These are phyloP conservation scores for Drosophila nigrodunni DNA, from an alignment of 1,140 invertebrate genomes.

Conservation along the genomic window DNA sequence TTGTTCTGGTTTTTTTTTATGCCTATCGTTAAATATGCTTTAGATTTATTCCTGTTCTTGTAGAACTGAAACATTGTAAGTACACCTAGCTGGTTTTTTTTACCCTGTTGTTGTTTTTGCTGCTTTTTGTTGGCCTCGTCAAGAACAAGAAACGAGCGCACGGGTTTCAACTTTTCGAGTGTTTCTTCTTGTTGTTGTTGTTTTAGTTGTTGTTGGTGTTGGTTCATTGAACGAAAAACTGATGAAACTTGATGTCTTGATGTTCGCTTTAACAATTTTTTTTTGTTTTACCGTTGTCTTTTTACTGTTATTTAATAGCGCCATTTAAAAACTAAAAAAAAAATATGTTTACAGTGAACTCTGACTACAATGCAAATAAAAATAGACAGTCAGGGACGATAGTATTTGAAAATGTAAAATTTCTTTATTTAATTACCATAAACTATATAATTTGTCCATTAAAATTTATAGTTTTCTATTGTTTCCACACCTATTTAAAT, in stretches of 20 bases:
- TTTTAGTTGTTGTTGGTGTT: neutral
- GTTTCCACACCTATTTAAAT: no score
- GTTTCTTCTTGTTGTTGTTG: slow-evolving; percentile 2
- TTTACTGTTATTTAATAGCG: slow-evolving; percentile 16
- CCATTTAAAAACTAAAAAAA: neutral
- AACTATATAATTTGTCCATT: no score
- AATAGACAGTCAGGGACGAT: neutral
- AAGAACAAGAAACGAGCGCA: slow-evolving; percentile 3
- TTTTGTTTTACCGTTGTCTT: slow-evolving; percentile 8
- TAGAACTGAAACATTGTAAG: slow-evolving; percentile 18
- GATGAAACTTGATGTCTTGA: slow-evolving; percentile 43
- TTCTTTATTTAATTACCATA: no score
- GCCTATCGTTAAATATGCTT: slow-evolving; percentile 25
- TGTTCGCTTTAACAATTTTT: slow-evolving; percentile 17
- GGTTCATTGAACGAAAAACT: slow-evolving; percentile 48
- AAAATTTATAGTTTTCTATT: no score
- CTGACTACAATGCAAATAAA: neutral
- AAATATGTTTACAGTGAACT: slow-evolving; percentile 3
- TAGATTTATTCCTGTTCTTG: slow-evolving; percentile 21
- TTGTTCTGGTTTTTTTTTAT: slow-evolving; percentile 16
- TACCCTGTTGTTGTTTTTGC: no score
- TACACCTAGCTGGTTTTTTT: slow-evolving; percentile 3
- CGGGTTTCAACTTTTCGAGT: slow-evolving; percentile 20
- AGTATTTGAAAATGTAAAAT: no score
- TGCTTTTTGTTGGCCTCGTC: slow-evolving; percentile 11